phyloP scores from a whole-genome alignment of 2,888 invertebrate species.

The Amphiduros pacificus region DNA sequence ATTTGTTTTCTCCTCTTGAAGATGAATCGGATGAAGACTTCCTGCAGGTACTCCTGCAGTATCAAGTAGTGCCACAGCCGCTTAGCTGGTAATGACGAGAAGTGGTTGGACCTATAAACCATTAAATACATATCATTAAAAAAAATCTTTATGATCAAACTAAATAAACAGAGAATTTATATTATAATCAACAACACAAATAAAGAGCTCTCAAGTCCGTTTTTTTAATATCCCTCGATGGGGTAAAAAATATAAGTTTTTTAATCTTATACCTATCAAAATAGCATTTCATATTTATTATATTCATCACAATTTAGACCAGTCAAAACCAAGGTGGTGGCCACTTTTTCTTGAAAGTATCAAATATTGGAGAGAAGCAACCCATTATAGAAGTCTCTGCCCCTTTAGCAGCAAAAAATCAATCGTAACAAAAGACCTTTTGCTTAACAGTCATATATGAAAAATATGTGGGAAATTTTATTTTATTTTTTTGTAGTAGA shows the following conservation, averaged over 20 bases:
- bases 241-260: not conserved
- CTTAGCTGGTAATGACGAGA: slow-evolving; percentile 66
- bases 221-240: not conserved
- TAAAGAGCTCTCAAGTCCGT: too few relatives aligned
- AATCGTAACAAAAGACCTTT: too few relatives aligned
- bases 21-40: slow-evolving; percentile 92
- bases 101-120: slow-evolving; percentile 42
- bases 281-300: not conserved
- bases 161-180: not conserved
- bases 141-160: not conserved
- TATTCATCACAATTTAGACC: too few relatives aligned
- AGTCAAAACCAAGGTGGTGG: too few relatives aligned
- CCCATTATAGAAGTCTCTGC: too few relatives aligned
- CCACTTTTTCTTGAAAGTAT: too few relatives aligned
- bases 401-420: too few relatives aligned
- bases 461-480: too few relatives aligned
- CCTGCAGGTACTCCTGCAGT: slow-evolving; percentile 88
- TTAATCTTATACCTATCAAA: not conserved
- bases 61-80: slow-evolving; percentile 93
- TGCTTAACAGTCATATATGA: too few relatives aligned
- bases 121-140: not conserved
- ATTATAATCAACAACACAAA: too few relatives aligned
- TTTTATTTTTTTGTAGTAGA: too few relatives aligned
- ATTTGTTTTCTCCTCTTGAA: slow-evolving; percentile 63
- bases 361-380: too few relatives aligned